These are phyloP conservation scores for Tragelaphus strepsiceros DNA, from an alignment of 2,113 vertebrate species.

Conservation along the genomic window DNA sequence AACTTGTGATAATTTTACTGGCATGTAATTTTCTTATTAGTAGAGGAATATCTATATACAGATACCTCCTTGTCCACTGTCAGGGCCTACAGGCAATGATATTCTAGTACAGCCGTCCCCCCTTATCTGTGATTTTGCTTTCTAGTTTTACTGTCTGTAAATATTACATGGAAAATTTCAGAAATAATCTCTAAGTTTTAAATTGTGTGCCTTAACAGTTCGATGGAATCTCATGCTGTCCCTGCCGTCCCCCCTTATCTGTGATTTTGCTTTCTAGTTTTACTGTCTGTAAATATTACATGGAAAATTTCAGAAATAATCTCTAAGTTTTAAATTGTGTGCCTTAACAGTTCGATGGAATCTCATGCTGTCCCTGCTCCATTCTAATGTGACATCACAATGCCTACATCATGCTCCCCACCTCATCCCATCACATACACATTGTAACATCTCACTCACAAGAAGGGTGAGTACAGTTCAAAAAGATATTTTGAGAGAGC, in stretches of 20 bases:
- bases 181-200: neutral
- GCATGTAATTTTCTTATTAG: neutral
- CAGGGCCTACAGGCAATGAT: neutral
- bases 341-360: neutral
- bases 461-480: neutral
- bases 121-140: neutral
- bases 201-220: neutral
- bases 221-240: neutral
- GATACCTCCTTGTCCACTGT: neutral
- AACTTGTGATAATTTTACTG: neutral
- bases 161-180: neutral
- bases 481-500: neutral
- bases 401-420: neutral
- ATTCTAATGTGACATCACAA: neutral
- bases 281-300: neutral
- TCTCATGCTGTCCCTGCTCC: neutral
- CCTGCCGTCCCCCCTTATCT: neutral
- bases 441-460: neutral
- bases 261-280: neutral
- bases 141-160: neutral
- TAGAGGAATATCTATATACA: neutral
- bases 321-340: neutral
- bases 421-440: neutral
- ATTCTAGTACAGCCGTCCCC: neutral
- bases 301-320: neutral